Base-by-base conservation (phyloP, 92 coral and sea anemone genomes). In the Montipora capitata region DNA sequence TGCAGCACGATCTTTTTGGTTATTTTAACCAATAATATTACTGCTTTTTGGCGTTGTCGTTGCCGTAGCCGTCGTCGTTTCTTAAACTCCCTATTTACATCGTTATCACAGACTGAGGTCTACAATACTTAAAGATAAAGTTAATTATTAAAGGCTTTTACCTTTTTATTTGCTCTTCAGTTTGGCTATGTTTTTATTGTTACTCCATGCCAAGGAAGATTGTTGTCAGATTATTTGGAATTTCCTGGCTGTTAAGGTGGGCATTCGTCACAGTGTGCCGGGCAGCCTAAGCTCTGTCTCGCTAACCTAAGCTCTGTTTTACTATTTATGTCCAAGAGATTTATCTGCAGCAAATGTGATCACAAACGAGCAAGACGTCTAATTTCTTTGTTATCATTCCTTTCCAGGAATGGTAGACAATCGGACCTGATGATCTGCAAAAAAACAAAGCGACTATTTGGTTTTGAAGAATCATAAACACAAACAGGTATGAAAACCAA, bases 71-170 rank as follows among this genome's bases (percentile, higher is more conserved):
- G n/a, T n/a, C n/a, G n/a, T n/a, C n/a, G n/a, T n/a, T n/a, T n/a
- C n/a, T n/a, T n/a, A n/a, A n/a, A n/a, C n/a, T n/a, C n/a, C n/a
- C n/a, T n/a, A n/a, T 42, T 41, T 78, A 38, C 51, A 4, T 40
- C 8, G 35, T 27, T 27, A 57, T 38, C 35, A 27, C 35, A 27
- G 16, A 59, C 18, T 5, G 15, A 16, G n/a, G 70, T 20, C 20
- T 59, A 2, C 58, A 59, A 17, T 57, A 41, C 45, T 59, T 59
- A 70, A 77, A 77, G 70, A 6, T 4, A 42, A 10, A 40, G 64
- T 62, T 17, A 78, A 78, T 59, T 61, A 62, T 78, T 74, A 41
- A 77, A 52, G 17, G 51, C 15, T 59, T 9, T 4, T 61, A 61
- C 43, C 71, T 27, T 61, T 11, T 11, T 57, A 54, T 3, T 67